Conservation (phyloP, 2,888 invertebrate species). For the Cenopis cana region DNA sequence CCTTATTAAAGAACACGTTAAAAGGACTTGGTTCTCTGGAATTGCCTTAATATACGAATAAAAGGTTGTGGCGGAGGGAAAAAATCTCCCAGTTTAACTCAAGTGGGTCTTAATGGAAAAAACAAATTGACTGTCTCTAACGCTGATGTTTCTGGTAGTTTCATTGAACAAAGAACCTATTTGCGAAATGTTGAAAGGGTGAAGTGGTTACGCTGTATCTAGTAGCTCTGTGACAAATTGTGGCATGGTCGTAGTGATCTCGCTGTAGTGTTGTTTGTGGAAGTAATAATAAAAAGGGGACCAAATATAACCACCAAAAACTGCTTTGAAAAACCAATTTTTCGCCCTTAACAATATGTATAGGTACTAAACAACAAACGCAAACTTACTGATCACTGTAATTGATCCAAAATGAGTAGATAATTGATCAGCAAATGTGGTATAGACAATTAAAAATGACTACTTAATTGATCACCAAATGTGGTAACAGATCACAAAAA, state of each 20-base stretch:
- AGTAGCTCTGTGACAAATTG: neutral
- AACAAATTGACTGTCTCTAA: conserved; percentile 44
- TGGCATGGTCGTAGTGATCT: neutral
- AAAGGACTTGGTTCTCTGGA: conserved; percentile 45
- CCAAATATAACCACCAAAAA: too few species aligned
- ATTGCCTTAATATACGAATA: conserved; percentile 44
- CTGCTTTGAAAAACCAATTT: too few species aligned
- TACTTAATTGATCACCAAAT: too few species aligned
- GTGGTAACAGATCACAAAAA: too few species aligned
- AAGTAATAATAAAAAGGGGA: neutral
- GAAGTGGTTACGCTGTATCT: conserved; percentile 17
- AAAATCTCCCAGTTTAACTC: conserved; percentile 42
- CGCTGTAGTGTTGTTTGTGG: neutral
- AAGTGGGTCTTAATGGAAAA: conserved; percentile 45
- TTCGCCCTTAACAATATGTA: too few species aligned
- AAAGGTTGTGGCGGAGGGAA: conserved; percentile 42
- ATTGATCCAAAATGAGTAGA: too few species aligned
- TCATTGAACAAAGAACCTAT: conserved; percentile 38
- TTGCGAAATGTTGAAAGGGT: conserved; percentile 25
- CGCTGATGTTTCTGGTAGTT: conserved; percentile 33
- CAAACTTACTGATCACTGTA: too few species aligned
- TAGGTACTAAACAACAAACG: too few species aligned
- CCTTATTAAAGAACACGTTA: conserved; percentile 44
- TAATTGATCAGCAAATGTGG: too few species aligned
- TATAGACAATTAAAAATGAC: too few species aligned